A percentile compares a stretch with the other conserved stretches of the same genome.
phyloP scores from a whole-genome alignment of 2,113 vertebrate species.

The Brachyhypopomus occidentalis region DNA sequence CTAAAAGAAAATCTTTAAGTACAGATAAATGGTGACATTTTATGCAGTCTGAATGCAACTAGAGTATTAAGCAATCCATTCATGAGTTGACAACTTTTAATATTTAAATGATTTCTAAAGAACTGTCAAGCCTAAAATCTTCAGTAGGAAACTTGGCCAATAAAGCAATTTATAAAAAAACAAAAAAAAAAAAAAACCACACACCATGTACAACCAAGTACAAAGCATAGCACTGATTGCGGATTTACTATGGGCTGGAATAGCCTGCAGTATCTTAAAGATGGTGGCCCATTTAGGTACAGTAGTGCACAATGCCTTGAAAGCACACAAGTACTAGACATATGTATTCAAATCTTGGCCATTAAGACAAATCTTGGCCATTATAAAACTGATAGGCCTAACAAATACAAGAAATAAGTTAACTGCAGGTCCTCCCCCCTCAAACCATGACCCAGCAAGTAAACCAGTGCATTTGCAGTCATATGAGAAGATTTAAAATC shows the following conservation, averaged over 20 bases:
- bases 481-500: constrained; percentile 27
- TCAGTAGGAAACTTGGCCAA: constrained; percentile 17
- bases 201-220: constrained; percentile 28
- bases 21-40: neutral
- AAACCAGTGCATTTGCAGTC: constrained; percentile 61
- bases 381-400: constrained; percentile 7
- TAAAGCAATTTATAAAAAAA: constrained; percentile 30
- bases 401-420: constrained; percentile 29
- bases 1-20: too few relatives aligned
- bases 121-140: constrained; percentile 19
- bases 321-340: constrained; percentile 23
- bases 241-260: neutral
- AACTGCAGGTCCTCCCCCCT: neutral
- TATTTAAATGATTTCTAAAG: constrained; percentile 19
- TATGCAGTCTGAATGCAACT: neutral
- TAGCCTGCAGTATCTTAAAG: constrained; percentile 17
- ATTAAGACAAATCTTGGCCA: too few relatives aligned
- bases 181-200: too few relatives aligned
- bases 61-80: constrained; percentile 4
- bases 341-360: constrained; percentile 21
- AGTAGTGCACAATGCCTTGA: constrained; percentile 33
- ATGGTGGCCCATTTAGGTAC: neutral
- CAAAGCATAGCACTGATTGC: constrained; percentile 21
- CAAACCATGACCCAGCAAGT: constrained; percentile 49
- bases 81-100: neutral